These are phyloP conservation scores for Pimephales promelas DNA, from an alignment of 2,113 vertebrate species.

Conservation along the genomic window DNA sequence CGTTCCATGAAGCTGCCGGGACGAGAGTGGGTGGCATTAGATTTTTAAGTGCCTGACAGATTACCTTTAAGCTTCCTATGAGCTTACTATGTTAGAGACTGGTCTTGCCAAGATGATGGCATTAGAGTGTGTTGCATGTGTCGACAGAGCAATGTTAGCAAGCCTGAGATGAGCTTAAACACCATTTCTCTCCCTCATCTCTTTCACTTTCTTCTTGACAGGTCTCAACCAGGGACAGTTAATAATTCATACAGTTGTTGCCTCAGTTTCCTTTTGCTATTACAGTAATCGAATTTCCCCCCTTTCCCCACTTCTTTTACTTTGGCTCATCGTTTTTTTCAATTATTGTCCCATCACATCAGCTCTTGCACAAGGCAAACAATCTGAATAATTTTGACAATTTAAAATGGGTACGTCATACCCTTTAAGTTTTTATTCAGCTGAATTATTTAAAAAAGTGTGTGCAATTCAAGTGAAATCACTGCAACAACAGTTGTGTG, in stretches of 20 bases:
- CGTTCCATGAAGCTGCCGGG: conserved; percentile 24
- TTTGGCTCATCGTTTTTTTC: not conserved
- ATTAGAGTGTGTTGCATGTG: conserved; percentile 37
- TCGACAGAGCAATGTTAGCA: conserved; percentile 33
- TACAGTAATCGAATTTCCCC: not conserved
- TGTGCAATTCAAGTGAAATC: conserved; percentile 45
- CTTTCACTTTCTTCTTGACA: conserved; percentile 5
- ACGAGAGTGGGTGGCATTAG: conserved; percentile 48
- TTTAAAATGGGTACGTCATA: not conserved
- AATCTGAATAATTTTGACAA: not conserved
- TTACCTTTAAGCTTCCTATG: conserved; percentile 49
- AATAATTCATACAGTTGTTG: conserved; percentile 44
- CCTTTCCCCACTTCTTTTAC: not conserved
- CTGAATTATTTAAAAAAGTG: conserved; percentile 27
- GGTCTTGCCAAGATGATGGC: conserved; percentile 40
- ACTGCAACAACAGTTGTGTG: conserved; percentile 3
- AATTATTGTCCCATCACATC: not conserved
- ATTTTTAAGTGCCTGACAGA: conserved; percentile 52
- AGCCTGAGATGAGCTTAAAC: conserved; percentile 15
- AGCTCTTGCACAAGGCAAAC: not conserved
- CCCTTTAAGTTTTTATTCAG: not conserved
- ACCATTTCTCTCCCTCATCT: conserved; percentile 7
- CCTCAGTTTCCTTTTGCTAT: conserved; percentile 2
- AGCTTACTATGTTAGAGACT: conserved; percentile 44
- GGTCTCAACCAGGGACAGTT: conserved; percentile 20